Percentiles rank a stretch among this genome's conserved stretches.
Conservation (phyloP, 2,888 invertebrate species). For the Dichetophora obliterata region DNA sequence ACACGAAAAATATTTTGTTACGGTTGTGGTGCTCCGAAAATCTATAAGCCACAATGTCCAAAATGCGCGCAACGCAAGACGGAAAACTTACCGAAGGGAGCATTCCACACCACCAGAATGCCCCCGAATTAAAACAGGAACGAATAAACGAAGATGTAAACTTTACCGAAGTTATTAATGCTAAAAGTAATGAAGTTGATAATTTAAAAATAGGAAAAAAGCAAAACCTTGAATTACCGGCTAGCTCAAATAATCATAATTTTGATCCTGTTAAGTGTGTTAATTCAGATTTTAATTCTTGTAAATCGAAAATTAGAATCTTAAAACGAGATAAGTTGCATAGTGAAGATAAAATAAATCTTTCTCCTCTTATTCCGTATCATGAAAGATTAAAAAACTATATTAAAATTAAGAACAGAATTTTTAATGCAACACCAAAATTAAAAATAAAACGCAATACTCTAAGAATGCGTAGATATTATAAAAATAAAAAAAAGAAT, state of each 20-base stretch:
- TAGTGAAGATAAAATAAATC: background rate
- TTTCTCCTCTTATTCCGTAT: background rate
- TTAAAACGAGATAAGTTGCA: background rate
- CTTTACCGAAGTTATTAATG: no score
- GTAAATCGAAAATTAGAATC: background rate
- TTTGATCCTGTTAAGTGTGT: background rate
- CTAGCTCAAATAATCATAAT: background rate
- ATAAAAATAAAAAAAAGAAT: background rate
- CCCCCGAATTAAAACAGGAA: background rate
- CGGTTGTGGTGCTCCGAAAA: background rate
- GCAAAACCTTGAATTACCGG: background rate
- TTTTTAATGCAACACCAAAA: background rate
- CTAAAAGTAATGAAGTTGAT: no score
- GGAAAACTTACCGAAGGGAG: background rate
- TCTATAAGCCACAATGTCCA: background rate
- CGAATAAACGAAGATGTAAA: no score
- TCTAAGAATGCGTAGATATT: background rate
- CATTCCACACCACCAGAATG: background rate
- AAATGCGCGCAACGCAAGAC: background rate
- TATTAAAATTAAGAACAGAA: background rate
- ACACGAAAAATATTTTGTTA: background rate
- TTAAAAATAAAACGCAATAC: background rate
- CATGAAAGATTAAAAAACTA: constrained; percentile 15
- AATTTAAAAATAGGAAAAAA: no score
- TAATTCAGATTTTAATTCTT: background rate